Evolutionary conservation across 2,113 vertebrate species (phyloP), one percentile per base, ranked within the genome.

Genomic region (Odontophorus gujanensis): DNA sequence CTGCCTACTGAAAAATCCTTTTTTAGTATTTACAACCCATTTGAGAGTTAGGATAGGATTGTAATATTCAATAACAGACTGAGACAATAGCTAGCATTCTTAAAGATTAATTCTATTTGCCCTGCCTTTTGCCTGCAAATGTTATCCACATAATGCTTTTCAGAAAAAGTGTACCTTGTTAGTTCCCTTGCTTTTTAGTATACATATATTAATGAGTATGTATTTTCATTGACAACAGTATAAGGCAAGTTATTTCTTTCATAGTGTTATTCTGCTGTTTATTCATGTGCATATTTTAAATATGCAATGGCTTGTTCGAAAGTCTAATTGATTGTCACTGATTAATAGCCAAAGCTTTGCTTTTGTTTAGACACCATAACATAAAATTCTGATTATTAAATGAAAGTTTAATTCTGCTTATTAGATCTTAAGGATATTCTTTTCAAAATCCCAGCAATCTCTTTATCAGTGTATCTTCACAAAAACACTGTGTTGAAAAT

Each of bases 281-380:
- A 93, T 75, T 91, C 82, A 91, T 84, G 69, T 91, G 88, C 82
- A 94, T 92, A 96, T 97, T 96, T 97, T 96, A 95, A 81, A 97
- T 97, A 97, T 90, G 68, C 79, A 87, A 26, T 90, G 89, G 97
- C 68, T 97, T 96, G 91, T 95, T 87, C 82, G 53, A 84, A 94
- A 96, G 94, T 76, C 84, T 87, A 90, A 96, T 95, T 86, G 94
- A 89, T 92, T 89, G 86, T 91, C 87, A 86, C 92, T 95, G 76
- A 89, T 95, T 95, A 86, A 83, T 93, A 96, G 87, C 85, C 85
- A 83, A 81, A 83, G 43, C 63, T 92, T 94, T 80, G 55, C 81
- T 97, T 93, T 96, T 96, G 80, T 93, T 95, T 81, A 94, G 87
- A 77, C 68, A 82, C 36, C 57, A 67, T 95, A 85, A 69, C 85